Conservation (phyloP, 1,140 invertebrate genomes). For the Philotrypesis tridentata region DNA sequence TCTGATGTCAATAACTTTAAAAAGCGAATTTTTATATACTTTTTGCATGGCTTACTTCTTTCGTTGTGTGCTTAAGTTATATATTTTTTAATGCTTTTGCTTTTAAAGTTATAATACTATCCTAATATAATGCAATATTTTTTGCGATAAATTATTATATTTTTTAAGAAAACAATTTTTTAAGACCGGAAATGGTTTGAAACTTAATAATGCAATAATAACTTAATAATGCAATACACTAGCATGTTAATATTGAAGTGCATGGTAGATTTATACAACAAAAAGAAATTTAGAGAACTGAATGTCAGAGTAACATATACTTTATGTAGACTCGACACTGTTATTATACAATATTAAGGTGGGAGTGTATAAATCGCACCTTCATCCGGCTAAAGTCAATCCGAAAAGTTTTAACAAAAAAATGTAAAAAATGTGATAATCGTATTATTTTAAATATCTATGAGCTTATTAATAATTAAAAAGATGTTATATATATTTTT, state of each 20-base stretch:
- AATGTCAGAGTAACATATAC: neutral
- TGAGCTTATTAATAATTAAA: neutral
- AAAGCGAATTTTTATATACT: neutral
- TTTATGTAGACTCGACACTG: neutral
- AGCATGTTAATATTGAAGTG: constrained; percentile 10
- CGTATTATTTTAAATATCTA: neutral
- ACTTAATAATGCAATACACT: constrained; percentile 16
- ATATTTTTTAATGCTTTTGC: neutral
- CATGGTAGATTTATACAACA: neutral
- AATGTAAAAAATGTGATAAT: neutral
- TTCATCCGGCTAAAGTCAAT: neutral
- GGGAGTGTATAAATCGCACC: neutral
- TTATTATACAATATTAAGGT: constrained; percentile 20
- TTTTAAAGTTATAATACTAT: constrained; percentile 5
- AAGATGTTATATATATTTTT: neutral
- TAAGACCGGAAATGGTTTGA: neutral
- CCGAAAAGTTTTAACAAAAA: neutral
- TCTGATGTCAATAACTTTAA: too few relatives aligned
- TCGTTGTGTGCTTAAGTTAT: neutral
- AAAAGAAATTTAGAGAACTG: neutral
- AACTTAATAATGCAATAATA: constrained; percentile 16
- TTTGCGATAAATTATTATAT: neutral
- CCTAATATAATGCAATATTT: neutral
- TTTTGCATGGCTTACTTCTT: neutral
- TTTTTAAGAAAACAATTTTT: neutral